Evolutionary conservation across 2,888 invertebrate genomes (phyloP), one percentile per base, ranked within the genome.

Genomic region (Taenaris catops): DNA sequence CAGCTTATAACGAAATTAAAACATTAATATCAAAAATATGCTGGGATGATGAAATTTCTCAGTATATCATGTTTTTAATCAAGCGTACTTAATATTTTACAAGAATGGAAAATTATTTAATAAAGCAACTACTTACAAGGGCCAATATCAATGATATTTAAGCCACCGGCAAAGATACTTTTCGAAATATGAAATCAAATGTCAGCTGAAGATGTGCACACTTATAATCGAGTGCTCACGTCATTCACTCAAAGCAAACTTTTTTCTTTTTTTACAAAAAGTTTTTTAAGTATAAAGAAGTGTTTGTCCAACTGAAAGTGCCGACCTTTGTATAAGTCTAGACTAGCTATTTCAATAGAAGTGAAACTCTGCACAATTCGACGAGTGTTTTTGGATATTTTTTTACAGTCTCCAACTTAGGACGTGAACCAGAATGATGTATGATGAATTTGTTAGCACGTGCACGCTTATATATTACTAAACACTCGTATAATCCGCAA

Each of bases 201-300:
- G n/a, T n/a, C n/a, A n/a, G n/a, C n/a, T n/a, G n/a, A n/a, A n/a
- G n/a, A n/a, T n/a, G n/a, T n/a, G n/a, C n/a, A 37, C 37, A 40
- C 38, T 31, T 44, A 38, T 33, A 33, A 37, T 40, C 40, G 29
- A 55, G 48, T 50, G 36, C 34, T 44, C 35, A 23, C 41, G 19
- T 46, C 48, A 53, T 48, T 50, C 16, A n/a, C 8, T 16, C 23
- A 9, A 47, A 46, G 55, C 46, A 53, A 39, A 49, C 48, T 46
- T 51, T 44, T 44, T 46, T 46, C 44, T 49, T 48, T 54, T 46
- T 41, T 53, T 50, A 49, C n/a, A 47, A 47, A 46, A 33, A 37
- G 44, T 41, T 48, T 48, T 47, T 38, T 40, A 38, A 20, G 19
- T 31, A 44, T 19, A 44, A 40, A 24, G 11, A 44, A 45, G 43